Percentiles rank a stretch among this genome's conserved stretches.
Conservation (phyloP, 1,140 invertebrate species). For the Gryon sp. region DNA sequence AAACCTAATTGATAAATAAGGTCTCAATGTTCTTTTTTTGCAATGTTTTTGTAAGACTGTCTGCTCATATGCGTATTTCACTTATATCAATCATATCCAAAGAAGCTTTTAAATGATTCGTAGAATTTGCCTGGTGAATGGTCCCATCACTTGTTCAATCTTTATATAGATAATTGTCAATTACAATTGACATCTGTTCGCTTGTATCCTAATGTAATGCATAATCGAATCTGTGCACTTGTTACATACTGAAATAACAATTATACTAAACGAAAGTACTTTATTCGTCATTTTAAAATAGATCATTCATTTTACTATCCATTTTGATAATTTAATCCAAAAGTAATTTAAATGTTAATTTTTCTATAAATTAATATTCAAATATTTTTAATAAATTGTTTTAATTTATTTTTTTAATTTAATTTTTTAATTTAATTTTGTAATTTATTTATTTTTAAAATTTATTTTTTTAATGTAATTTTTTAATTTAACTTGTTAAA, state of each 20-base stretch:
- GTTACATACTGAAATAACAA: neutral
- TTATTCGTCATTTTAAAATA: too few relatives aligned
- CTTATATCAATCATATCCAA: constrained; percentile 48
- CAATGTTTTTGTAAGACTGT: constrained; percentile 15
- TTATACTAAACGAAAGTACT: neutral
- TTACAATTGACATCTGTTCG: constrained; percentile 55
- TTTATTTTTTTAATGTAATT: too few relatives aligned
- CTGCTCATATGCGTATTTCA: constrained; percentile 40
- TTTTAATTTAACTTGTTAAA: too few relatives aligned
- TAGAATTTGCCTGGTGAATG: constrained; percentile 52
- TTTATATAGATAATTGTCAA: constrained; percentile 49
- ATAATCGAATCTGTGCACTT: constrained; percentile 37
- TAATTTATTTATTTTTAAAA: too few relatives aligned
- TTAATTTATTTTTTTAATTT: too few relatives aligned
- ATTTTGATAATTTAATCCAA: too few relatives aligned
- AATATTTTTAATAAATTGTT: too few relatives aligned
- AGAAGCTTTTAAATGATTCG: constrained; percentile 55
- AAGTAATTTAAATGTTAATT: too few relatives aligned
- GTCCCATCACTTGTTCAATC: constrained; percentile 58
- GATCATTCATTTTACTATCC: too few relatives aligned
- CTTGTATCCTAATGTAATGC: constrained; percentile 8
- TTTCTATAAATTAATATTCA: too few relatives aligned
- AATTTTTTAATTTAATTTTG: too few relatives aligned
- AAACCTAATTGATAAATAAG: constrained; percentile 31
- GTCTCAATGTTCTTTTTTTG: constrained; percentile 19